Evolutionary conservation across 37 sponge, comb jelly and placozoan genomes (phyloP).

Genomic region (Halisarca cf. caerulea): DNA sequence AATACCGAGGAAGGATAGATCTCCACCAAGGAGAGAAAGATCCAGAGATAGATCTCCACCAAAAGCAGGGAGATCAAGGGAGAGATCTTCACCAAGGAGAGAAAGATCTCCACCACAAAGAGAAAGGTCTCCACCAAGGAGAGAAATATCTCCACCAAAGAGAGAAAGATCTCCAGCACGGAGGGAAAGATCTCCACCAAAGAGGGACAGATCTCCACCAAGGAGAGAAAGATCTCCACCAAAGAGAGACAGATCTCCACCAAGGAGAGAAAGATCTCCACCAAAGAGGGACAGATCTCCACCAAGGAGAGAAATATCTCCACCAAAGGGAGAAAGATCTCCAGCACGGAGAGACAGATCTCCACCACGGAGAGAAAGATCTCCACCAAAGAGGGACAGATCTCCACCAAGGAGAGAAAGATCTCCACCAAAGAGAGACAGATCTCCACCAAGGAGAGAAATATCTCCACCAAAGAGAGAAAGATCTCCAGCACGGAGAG

Average conservation of each 20-base stretch:
- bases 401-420: slow-evolving; percentile 16
- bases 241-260: slow-evolving; percentile 6
- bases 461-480: not conserved
- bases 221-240: slow-evolving; percentile 17
- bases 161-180: not conserved
- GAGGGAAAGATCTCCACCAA: not conserved
- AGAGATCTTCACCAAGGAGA: slow-evolving; percentile 14
- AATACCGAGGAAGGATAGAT: not conserved
- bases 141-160: slow-evolving; percentile 14
- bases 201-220: slow-evolving; percentile 16
- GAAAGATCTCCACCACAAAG: not conserved
- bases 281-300: slow-evolving; percentile 21
- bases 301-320: slow-evolving; percentile 19
- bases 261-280: slow-evolving; percentile 25
- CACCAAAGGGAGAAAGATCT: slow-evolving; percentile 25
- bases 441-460: not conserved
- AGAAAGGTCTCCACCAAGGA: slow-evolving; percentile 4
- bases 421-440: not conserved
- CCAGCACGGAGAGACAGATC: slow-evolving; percentile 29
- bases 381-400: not conserved
- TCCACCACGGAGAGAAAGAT: not conserved
- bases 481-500: slow-evolving; percentile 14
- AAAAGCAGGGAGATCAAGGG: not conserved
- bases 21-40: not conserved
- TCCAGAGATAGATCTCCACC: slow-evolving; percentile 15